Conservation (phyloP, 1,140 invertebrate genomes). For the Drosophila funebris region DNA sequence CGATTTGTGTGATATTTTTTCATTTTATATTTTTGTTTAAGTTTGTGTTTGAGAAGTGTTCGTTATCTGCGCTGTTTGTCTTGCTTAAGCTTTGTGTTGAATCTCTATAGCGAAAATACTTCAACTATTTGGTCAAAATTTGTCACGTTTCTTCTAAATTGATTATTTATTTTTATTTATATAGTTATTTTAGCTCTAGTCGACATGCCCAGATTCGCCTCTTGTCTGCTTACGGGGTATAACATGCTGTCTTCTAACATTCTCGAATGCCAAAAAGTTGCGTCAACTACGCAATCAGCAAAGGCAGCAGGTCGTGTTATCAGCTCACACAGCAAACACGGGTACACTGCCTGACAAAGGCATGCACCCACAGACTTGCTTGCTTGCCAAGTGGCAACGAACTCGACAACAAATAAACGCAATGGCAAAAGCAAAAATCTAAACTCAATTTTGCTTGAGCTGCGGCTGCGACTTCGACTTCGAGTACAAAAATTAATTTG, state of each 20-base stretch:
- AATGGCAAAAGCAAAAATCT: not conserved
- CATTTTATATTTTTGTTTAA: not conserved
- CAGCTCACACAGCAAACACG: constrained; percentile 18
- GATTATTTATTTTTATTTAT: not conserved
- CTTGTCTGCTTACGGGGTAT: constrained; percentile 3
- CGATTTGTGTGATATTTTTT: constrained; percentile 1
- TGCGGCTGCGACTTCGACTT: constrained; percentile 7
- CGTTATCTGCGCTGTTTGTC: constrained; percentile 29
- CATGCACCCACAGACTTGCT: constrained; percentile 6
- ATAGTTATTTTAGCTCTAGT: not conserved
- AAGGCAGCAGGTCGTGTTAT: constrained; percentile 25
- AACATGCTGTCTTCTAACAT: not conserved
- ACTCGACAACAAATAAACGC: not conserved
- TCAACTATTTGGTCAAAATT: not conserved
- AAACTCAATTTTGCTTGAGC: not conserved
- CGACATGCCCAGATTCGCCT: not conserved
- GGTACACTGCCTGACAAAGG: constrained; percentile 17
- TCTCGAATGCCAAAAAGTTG: not conserved
- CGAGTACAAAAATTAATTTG: constrained; percentile 23
- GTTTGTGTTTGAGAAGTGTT: constrained; percentile 2
- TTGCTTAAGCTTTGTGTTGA: constrained; percentile 13
- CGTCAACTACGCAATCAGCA: constrained; percentile 17
- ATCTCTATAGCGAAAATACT: not conserved
- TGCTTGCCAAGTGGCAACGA: constrained; percentile 1
- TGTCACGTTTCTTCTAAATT: too few relatives aligned